Evolutionary conservation across 2,797 vertebrate species (phyloP), one percentile per base, ranked within the genome.

Genomic region (Myotis planiceps): DNA sequence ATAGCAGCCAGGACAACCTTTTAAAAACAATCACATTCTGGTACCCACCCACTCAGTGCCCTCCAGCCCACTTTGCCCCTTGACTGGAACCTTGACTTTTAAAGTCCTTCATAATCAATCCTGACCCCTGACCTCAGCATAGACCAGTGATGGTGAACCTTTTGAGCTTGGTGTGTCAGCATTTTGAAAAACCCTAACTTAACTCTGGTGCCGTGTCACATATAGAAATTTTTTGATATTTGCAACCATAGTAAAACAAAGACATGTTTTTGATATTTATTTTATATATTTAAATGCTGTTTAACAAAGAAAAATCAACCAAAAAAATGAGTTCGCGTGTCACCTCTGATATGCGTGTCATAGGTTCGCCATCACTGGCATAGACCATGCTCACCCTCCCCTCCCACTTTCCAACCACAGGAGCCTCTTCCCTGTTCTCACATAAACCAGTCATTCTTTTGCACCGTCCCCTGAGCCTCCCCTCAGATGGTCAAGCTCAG

Each of bases 41-140:
- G 5, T 6, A 13, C 12, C 68, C 1, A 0, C 10, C 53, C 13
- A 5, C 65, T 39, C 7, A 6, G 9, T 0, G 4, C 21, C 19
- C 14, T 34, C 21, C 10, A 9, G 19, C 21, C 79, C 21, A 63
- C 55, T 66, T 53, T 42, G 66, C 83, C n/a, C 66, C 81, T 69
- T 55, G 58, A 65, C 34, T 75, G 9, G 23, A 92, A 86, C 75
- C 68, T 86, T 39, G 68, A 34, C 76, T 69, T 86, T 39, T 42
- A 63, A 81, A 75, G 68, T 18, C 90, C n/a, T 34, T 27, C n/a
- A 10, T 65, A 42, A 72, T 68, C 39, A 27, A 23, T 9, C 27
- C 69, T 92, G 93, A 85, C 81, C 81, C 68, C 49, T 45, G 63
- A 81, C 72, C 45, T 92, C n/a, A 45, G 34, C 49, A 45, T 45